Conservation (phyloP, 2,797 vertebrate species). For the Sparidentex hasta region DNA sequence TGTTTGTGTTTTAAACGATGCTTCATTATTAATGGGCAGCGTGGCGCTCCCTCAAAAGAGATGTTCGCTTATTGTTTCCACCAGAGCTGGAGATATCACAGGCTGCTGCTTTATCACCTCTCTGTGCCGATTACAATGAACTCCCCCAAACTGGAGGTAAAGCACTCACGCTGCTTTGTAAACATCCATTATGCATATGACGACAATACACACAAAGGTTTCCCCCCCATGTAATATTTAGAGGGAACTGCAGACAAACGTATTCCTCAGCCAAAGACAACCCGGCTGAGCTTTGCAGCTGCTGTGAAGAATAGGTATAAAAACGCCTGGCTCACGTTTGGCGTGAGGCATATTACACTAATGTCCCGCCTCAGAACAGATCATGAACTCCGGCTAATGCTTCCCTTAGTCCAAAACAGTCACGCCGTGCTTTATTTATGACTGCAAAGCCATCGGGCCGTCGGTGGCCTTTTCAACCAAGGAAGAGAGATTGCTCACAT, state of each 20-base stretch:
- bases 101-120: conserved; percentile 56
- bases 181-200: conserved; percentile 89
- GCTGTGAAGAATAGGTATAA: conserved; percentile 75
- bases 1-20: conserved; percentile 76
- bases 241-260: conserved; percentile 82
- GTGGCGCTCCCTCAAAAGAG: conserved; percentile 68
- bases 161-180: conserved; percentile 86
- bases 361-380: conserved; percentile 67
- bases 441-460: conserved; percentile 73
- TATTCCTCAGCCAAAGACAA: conserved; percentile 73
- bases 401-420: conserved; percentile 68
- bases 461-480: conserved; percentile 76
- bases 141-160: conserved; percentile 78
- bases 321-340: conserved; percentile 55
- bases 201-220: conserved; percentile 90
- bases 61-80: conserved; percentile 77
- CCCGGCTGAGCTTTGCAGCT: conserved; percentile 73
- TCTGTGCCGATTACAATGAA: conserved; percentile 49
- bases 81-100: conserved; percentile 68
- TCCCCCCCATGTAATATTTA: conserved; percentile 90
- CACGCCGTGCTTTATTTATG: conserved; percentile 74
- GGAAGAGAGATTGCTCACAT: conserved; percentile 66
- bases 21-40: conserved; percentile 87
- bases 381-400: conserved; percentile 67
- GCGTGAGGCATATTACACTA: conserved; percentile 54